Base-by-base conservation (phyloP, 2,888 invertebrate genomes). In the Arge pagana region DNA sequence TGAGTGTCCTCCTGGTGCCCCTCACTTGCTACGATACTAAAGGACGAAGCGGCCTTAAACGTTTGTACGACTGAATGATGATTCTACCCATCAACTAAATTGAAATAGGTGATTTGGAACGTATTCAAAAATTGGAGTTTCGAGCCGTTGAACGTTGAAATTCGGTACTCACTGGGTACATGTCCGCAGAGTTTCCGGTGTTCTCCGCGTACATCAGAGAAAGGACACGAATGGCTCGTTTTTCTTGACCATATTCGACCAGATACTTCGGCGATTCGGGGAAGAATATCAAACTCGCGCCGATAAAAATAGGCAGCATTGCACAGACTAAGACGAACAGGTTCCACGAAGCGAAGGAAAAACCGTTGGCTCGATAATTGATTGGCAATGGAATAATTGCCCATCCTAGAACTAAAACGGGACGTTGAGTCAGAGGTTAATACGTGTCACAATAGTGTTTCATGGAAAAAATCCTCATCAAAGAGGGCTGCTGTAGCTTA, bases 221-320 rank as follows among this genome's bases (percentile, higher is more conserved):
- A 13, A 90, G 80, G 39, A 86, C 82, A 21, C 81, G 78, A 4
- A 90, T 76, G 1, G 90, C 87, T 51, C 85, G 85, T 33, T 87
- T 86, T 28, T 87, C 82, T 71, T 88, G 86, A 1, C 89, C 89
- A 64, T 84, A 85, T 74, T 89, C 89, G 70, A 90, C 82, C 66
- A 90, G 82, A 76, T 88, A 90, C 73, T 90, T 90, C 1, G 90
- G 90, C 67, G 89, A 89, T 76, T 90, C 90, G 0, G 90, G 89
- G 76, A 89, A 87, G 56, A 82, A 79, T 57, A 85, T 77, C 19
- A 89, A 72, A 86, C 87, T 88, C 50, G 84, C 54, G 5, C 78
- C 86, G 26, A 86, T 82, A 37, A 84, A 35, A 15, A 87, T 77
- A 55, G 87, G 86, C 1, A 89, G 88, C 2, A 88, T 60, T 2